Conservation (phyloP, 2,888 invertebrate genomes). For the Tachystola acroxantha region DNA sequence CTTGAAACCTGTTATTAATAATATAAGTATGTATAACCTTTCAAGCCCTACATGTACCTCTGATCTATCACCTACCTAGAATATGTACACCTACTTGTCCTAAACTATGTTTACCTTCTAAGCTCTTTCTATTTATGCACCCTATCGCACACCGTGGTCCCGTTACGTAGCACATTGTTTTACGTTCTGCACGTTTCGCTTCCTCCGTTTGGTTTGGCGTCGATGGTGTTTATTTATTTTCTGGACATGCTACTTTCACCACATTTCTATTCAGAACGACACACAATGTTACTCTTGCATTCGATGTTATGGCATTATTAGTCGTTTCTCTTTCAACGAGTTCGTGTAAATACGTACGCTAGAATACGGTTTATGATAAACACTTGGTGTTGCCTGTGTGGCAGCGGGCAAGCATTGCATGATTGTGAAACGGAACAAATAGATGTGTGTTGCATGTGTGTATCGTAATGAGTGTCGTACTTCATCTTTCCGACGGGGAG, state of each 20-base stretch:
- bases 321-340: conserved; percentile 45
- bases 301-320: conserved; percentile 59
- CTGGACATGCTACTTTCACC: conserved; percentile 44
- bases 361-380: conserved; percentile 34
- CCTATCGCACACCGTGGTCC: conserved; percentile 32
- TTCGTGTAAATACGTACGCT: conserved; percentile 51
- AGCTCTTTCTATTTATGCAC: conserved; percentile 27
- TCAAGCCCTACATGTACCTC: conserved; percentile 24
- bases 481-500: conserved; percentile 64
- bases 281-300: conserved; percentile 59
- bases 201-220: conserved; percentile 46
- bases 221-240: conserved; percentile 35
- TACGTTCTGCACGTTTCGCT: conserved; percentile 59
- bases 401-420: conserved; percentile 58
- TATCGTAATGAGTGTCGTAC: conserved; percentile 71
- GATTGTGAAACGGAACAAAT: conserved; percentile 65
- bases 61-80: conserved; percentile 15
- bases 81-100: conserved; percentile 24
- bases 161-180: conserved; percentile 30
- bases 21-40: conserved; percentile 35
- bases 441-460: conserved; percentile 78
- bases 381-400: conserved; percentile 27
- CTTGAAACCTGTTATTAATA: conserved; percentile 33
- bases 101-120: conserved; percentile 16
- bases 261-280: conserved; percentile 55